Conservation (phyloP, 2,113 vertebrate genomes). For the Malurus elegans region DNA sequence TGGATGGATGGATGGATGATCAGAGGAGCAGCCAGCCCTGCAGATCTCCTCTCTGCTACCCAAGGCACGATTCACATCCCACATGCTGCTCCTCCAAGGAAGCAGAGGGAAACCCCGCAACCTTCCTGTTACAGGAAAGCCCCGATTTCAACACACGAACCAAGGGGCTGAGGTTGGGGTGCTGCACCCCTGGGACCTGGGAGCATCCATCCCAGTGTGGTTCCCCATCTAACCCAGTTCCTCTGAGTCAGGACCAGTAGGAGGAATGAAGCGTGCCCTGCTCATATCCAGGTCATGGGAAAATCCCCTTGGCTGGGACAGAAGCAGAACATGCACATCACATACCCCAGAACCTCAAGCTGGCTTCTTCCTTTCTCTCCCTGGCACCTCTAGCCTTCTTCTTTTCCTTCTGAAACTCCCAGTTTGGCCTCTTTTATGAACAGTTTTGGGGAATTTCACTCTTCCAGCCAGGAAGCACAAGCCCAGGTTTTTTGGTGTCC, state of each 20-base stretch:
- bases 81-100: neutral
- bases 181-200: neutral
- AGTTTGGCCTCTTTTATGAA: neutral
- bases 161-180: neutral
- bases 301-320: neutral
- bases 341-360: neutral
- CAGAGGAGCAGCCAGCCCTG: neutral
- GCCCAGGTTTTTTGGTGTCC: neutral
- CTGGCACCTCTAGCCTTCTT: neutral
- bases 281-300: neutral
- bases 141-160: accelerated
- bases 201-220: neutral
- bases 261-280: neutral
- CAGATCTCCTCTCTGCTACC: neutral
- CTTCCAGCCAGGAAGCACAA: neutral
- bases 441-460: neutral
- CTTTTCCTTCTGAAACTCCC: neutral
- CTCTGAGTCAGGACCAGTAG: accelerated
- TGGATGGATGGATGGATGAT: neutral
- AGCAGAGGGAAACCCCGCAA: neutral
- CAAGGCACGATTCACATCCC: neutral
- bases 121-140: neutral
- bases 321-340: neutral
- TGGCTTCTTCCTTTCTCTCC: accelerated
- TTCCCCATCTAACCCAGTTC: neutral